Conservation (phyloP, 2,888 invertebrate species). For the Nemoura dubitans region DNA sequence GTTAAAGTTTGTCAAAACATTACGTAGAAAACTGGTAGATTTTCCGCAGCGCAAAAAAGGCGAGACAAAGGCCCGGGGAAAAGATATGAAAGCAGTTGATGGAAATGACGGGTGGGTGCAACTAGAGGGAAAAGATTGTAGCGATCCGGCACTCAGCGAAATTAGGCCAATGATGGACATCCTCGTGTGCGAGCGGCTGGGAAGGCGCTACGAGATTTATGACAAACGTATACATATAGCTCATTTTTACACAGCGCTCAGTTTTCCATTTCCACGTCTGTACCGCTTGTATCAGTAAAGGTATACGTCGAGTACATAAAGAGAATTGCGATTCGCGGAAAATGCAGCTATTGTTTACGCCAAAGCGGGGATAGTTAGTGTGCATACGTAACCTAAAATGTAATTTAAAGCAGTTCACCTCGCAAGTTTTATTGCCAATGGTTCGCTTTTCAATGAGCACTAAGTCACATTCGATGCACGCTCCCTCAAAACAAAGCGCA, state of each 20-base stretch:
- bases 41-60: neutral
- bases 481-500: neutral
- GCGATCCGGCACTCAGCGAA: slow-evolving; percentile 22
- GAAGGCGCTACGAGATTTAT: neutral
- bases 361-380: neutral
- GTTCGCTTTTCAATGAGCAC: neutral
- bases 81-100: neutral
- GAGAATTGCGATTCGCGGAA: neutral
- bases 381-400: neutral
- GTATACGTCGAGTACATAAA: too few species aligned
- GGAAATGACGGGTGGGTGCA: neutral
- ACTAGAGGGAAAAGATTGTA: neutral
- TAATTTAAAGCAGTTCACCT: neutral
- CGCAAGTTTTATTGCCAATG: neutral
- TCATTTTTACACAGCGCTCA: neutral
- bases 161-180: slow-evolving; percentile 36
- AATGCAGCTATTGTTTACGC: neutral
- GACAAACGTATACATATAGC: slow-evolving; percentile 1
- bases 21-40: neutral
- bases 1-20: neutral
- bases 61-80: neutral
- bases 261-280: neutral
- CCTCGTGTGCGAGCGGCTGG: neutral
- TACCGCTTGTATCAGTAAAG: too few species aligned
- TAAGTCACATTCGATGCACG: neutral